A percentile compares a stretch with the other conserved stretches of the same genome.
phyloP scores from a whole-genome alignment of 2,113 vertebrate species.

The zebrafish (Danio rerio) region DNA sequence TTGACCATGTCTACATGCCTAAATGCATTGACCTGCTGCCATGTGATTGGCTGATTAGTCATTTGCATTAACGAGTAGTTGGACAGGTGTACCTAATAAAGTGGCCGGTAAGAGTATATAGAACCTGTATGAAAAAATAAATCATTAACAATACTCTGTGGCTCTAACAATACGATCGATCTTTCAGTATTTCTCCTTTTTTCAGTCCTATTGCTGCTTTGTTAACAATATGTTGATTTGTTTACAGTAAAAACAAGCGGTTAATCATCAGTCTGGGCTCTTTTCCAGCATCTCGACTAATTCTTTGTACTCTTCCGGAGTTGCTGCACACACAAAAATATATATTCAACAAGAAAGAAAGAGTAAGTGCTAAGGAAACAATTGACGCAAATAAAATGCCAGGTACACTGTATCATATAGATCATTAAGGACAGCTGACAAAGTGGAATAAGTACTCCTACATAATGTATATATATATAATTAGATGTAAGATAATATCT shows the following conservation, averaged over 20 bases:
- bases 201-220: neutral
- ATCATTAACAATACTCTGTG: too few relatives aligned
- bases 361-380: neutral
- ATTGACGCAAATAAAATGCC: neutral
- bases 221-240: too few relatives aligned
- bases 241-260: neutral
- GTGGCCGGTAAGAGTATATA: too few relatives aligned
- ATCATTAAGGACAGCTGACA: neutral
- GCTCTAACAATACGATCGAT: too few relatives aligned
- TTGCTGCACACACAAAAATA: neutral
- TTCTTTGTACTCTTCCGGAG: neutral
- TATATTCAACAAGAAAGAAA: neutral
- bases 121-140: too few relatives aligned
- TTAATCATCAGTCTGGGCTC: constrained; percentile 6
- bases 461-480: constrained; percentile 18
- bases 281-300: constrained; percentile 15
- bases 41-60: too few relatives aligned
- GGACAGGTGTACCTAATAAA: too few relatives aligned
- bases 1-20: too few relatives aligned
- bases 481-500: constrained; percentile 13
- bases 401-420: neutral
- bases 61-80: too few relatives aligned
- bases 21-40: too few relatives aligned
- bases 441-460: constrained; percentile 6
- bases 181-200: neutral